A percentile compares a stretch with the other conserved stretches of the same genome.
phyloP scores from a whole-genome alignment of 2,113 vertebrate genomes.

The Struthidea cinerea region DNA sequence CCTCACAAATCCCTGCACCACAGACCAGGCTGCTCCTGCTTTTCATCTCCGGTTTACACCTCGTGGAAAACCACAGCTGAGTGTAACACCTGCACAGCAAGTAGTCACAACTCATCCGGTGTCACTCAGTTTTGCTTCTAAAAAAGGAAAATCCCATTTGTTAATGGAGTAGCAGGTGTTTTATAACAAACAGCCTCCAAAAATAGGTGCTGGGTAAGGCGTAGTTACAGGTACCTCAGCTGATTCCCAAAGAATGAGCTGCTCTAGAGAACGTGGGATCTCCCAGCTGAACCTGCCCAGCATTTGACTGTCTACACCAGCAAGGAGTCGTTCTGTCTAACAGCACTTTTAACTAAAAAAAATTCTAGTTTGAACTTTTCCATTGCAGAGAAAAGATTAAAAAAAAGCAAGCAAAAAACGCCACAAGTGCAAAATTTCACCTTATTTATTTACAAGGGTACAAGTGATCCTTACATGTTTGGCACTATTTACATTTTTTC shows the following conservation, averaged over 20 bases:
- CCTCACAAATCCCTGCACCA: background rate
- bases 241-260: background rate
- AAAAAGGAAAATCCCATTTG: background rate
- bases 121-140: background rate
- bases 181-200: background rate
- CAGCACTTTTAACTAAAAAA: background rate
- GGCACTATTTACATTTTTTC: background rate
- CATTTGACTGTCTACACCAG: background rate
- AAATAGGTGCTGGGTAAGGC: background rate
- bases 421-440: background rate
- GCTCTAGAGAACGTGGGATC: background rate
- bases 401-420: rapidly evolving
- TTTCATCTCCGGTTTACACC: background rate
- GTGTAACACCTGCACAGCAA: background rate
- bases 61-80: background rate
- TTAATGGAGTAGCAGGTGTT: background rate
- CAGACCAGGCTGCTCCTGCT: background rate
- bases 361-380: background rate
- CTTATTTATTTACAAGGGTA: background rate
- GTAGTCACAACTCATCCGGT: background rate
- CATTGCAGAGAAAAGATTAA: background rate
- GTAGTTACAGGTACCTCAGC: background rate
- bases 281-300: background rate
- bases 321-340: background rate
- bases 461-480: background rate